phyloP scores from a whole-genome alignment of 2,888 invertebrate genomes.

The Leptinotarsa tumamoca region DNA sequence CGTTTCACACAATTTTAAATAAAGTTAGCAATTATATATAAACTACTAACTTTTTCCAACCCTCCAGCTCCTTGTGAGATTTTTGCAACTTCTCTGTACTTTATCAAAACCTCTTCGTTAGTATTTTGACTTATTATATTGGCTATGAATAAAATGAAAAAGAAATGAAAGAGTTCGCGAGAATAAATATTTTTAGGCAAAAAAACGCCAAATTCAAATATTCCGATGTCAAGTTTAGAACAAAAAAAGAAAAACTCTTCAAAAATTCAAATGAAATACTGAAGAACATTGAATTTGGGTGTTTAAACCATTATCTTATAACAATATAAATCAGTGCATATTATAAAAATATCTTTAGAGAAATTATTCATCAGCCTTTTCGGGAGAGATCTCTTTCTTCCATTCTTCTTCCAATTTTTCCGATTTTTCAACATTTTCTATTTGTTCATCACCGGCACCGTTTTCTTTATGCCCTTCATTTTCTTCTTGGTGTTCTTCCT shows the following conservation, averaged over 20 bases:
- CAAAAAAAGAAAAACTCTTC: slow-evolving; percentile 8
- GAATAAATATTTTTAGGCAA: slow-evolving; percentile 29
- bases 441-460: slow-evolving; percentile 43
- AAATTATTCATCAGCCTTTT: slow-evolving; percentile 43
- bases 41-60: too few species aligned
- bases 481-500: slow-evolving; percentile 47
- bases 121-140: neutral
- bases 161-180: slow-evolving; percentile 19
- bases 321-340: slow-evolving; percentile 29
- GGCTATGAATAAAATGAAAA: slow-evolving; percentile 21
- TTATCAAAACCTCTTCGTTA: neutral
- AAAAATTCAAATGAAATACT: neutral
- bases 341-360: slow-evolving; percentile 13
- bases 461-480: slow-evolving; percentile 42
- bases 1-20: too few species aligned
- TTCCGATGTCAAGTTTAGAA: slow-evolving; percentile 22
- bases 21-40: too few species aligned
- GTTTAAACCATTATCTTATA: slow-evolving; percentile 28
- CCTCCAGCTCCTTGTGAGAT: too few species aligned
- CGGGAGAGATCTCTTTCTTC: slow-evolving; percentile 40
- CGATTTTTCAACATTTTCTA: slow-evolving; percentile 46
- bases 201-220: slow-evolving; percentile 27
- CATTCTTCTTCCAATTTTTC: slow-evolving; percentile 35
- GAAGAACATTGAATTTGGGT: slow-evolving; percentile 18
- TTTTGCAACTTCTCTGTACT: neutral